Conservation (phyloP, 2,888 invertebrate genomes). For the Panzeria rudis region DNA sequence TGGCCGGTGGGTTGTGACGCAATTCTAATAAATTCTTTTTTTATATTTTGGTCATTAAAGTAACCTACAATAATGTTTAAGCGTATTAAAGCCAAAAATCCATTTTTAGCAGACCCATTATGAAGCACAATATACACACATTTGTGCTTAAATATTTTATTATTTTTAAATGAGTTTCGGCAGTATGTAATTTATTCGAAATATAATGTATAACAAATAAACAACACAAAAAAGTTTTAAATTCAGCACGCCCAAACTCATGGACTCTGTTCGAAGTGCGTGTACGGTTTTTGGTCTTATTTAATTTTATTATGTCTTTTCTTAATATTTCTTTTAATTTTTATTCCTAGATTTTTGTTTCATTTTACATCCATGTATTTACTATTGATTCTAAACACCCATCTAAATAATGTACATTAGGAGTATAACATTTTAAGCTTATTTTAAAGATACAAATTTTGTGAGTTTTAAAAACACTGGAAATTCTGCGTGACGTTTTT, state of each 20-base stretch:
- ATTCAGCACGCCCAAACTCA: not conserved
- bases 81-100: slow-evolving; percentile 7
- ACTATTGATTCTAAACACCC: slow-evolving; percentile 24
- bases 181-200: not conserved
- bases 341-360: not conserved
- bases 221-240: not conserved
- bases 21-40: slow-evolving; percentile 20
- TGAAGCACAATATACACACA: not conserved
- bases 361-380: slow-evolving; percentile 22
- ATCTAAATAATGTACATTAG: slow-evolving; percentile 8
- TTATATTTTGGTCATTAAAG: slow-evolving; percentile 18
- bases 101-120: not conserved
- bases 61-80: slow-evolving; percentile 22
- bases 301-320: not conserved
- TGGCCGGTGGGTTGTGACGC: slow-evolving; percentile 40
- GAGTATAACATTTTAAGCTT: not conserved
- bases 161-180: not conserved
- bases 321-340: not conserved
- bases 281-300: slow-evolving; percentile 8
- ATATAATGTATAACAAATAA: not conserved
- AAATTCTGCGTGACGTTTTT: too few relatives aligned
- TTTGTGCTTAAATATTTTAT: not conserved
- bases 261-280: not conserved
- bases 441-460: too few relatives aligned
- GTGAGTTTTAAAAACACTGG: too few relatives aligned